Percentiles rank a stretch among this genome's conserved stretches.
These are phyloP conservation scores for Prunella himalayana DNA, from an alignment of 2,113 vertebrate genomes.

Conservation along the genomic window DNA sequence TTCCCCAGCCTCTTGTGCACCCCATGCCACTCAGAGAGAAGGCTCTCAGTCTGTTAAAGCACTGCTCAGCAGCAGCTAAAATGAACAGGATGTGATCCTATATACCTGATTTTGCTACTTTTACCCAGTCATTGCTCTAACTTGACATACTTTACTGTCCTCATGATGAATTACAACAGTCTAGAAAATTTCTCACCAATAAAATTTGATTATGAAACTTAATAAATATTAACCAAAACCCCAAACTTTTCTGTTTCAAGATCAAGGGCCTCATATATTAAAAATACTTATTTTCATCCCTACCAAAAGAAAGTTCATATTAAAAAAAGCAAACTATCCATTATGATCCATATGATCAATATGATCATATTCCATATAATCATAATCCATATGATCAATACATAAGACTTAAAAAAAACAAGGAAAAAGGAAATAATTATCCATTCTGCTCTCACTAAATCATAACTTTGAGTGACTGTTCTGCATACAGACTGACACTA, in stretches of 20 bases:
- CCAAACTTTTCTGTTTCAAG: neutral
- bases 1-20: neutral
- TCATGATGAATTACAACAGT: neutral
- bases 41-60: neutral
- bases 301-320: neutral
- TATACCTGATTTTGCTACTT: neutral
- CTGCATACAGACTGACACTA: neutral
- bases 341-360: neutral
- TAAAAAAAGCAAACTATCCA: neutral
- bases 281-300: neutral
- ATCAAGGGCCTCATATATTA: neutral
- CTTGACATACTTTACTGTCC: neutral
- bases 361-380: neutral
- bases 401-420: neutral
- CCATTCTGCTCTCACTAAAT: neutral
- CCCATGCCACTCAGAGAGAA: neutral
- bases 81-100: neutral
- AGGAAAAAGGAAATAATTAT: neutral
- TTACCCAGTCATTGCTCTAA: neutral
- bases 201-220: neutral
- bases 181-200: neutral
- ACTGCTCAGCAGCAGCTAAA: neutral
- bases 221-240: neutral
- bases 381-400: neutral
- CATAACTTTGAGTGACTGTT: rapidly evolving